Base-by-base conservation (phyloP, 2,113 vertebrate genomes). In the Jaculus jaculus region DNA sequence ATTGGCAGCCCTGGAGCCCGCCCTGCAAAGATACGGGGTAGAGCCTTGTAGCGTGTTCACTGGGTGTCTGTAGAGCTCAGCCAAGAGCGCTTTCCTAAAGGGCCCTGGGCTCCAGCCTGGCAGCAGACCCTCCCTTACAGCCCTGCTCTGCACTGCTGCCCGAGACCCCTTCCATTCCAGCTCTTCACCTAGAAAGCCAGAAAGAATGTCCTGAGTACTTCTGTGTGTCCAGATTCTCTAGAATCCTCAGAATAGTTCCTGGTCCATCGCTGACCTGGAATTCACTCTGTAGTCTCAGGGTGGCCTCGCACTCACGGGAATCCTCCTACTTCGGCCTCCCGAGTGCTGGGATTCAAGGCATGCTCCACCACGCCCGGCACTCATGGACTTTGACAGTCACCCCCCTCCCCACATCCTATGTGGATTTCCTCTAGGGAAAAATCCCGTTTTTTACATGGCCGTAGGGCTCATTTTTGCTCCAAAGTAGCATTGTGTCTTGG, bases 1-100 rank as follows among this genome's bases (percentile, higher is more conserved):
- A 24, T 54, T 96, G 88, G 95, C 72, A 82, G 91, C 71, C 65
- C 39, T 90, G 3, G 30, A 87, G 83, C 21, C 72, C 21, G 11
- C 94, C 95, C 96, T 96, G 90, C 89, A 87, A 28, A 95, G 96
- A 92, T 51, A 63, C 3, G 83, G 87, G 42, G 86, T 39, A 72
- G 78, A 93, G 89, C 80, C 61, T 30, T 77, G 9, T 72, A 51
- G 71, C 91, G 23, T n/a, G 34, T n/a, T 68, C 91, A 18, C 73
- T 84, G 81, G 60, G 66, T 32, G 2, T 18, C 16, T 47, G 58
- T 90, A 71, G 96, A 84, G 65, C 79, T 91, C 80, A 73, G 83
- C 72, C 58, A 28, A 0, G 61, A 84, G 80, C 58, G 37, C 72
- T 77, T 30, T 73, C 73, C 66, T 63, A 0, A 30, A 73, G 90